Percentiles rank a stretch among this genome's conserved stretches.
Conservation (phyloP, 1,140 invertebrate genomes). For the Hyles vespertilio region DNA sequence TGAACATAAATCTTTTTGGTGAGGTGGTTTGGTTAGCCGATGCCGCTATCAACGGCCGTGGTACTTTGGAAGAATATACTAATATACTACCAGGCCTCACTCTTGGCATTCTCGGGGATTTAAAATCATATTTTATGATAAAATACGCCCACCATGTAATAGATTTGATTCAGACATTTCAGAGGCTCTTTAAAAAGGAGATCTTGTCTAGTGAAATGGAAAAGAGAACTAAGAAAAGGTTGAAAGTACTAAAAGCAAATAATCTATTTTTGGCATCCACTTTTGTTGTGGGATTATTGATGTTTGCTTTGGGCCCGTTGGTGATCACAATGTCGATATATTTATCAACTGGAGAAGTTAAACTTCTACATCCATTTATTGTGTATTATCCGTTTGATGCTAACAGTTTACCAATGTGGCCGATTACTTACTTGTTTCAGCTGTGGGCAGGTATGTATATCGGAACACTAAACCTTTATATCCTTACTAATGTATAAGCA, state of each 20-base stretch:
- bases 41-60: slow-evolving; percentile 8
- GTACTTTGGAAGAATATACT: slow-evolving; percentile 22
- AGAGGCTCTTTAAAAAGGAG: slow-evolving; percentile 8
- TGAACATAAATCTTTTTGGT: slow-evolving; percentile 12
- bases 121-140: slow-evolving; percentile 21
- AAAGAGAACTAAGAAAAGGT: slow-evolving; percentile 11
- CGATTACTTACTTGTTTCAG: slow-evolving; percentile 29
- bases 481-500: no score
- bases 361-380: slow-evolving; percentile 31
- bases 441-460: slow-evolving; percentile 32
- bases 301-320: slow-evolving; percentile 27
- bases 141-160: slow-evolving; percentile 17
- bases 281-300: slow-evolving; percentile 6
- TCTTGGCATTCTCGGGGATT: slow-evolving; percentile 18
- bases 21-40: slow-evolving; percentile 20
- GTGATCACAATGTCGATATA: slow-evolving; percentile 19
- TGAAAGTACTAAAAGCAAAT: slow-evolving; percentile 7
- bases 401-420: slow-evolving; percentile 24
- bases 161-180: slow-evolving; percentile 18
- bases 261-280: slow-evolving; percentile 6
- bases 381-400: slow-evolving; percentile 37
- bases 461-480: no score
- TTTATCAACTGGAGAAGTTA: slow-evolving; percentile 22
- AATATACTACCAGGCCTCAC: slow-evolving; percentile 24
- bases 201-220: slow-evolving; percentile 6